These are phyloP conservation scores for Mus spicilegus DNA, from an alignment of 2,113 vertebrate species.

Conservation along the genomic window DNA sequence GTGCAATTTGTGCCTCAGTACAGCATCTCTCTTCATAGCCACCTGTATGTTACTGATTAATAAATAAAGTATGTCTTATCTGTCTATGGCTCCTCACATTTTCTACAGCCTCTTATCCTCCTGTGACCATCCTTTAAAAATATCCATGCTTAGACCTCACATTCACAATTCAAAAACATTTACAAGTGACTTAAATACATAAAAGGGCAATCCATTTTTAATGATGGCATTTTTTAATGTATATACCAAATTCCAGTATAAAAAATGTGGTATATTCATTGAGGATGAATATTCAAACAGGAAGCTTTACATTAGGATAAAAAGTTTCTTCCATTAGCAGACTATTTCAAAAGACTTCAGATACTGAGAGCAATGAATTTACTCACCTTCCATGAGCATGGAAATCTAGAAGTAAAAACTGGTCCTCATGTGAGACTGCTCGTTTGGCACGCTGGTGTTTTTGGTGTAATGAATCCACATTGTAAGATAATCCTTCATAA, in stretches of 20 bases:
- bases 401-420: slow-evolving; percentile 93
- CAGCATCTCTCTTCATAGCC: neutral
- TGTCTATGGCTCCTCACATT: neutral
- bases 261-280: no score
- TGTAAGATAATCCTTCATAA: slow-evolving; percentile 97
- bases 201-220: slow-evolving; percentile 35
- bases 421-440: slow-evolving; percentile 92
- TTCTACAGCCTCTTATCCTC: neutral
- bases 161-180: slow-evolving; percentile 51
- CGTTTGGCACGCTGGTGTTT: slow-evolving; percentile 98
- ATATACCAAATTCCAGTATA: slow-evolving; percentile 19
- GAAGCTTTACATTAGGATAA: slow-evolving; percentile 12
- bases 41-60: neutral
- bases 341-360: neutral
- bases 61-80: neutral
- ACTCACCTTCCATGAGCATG: slow-evolving; percentile 97
- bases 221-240: slow-evolving; percentile 13
- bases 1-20: neutral
- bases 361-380: slow-evolving; percentile 22
- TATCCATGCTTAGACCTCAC: neutral
- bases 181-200: slow-evolving; percentile 37
- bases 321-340: slow-evolving; percentile 38
- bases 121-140: neutral
- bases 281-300: slow-evolving; percentile 52
- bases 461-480: slow-evolving; percentile 93